Conservation (phyloP, 2,888 invertebrate genomes). For the Catocala fraxini region DNA sequence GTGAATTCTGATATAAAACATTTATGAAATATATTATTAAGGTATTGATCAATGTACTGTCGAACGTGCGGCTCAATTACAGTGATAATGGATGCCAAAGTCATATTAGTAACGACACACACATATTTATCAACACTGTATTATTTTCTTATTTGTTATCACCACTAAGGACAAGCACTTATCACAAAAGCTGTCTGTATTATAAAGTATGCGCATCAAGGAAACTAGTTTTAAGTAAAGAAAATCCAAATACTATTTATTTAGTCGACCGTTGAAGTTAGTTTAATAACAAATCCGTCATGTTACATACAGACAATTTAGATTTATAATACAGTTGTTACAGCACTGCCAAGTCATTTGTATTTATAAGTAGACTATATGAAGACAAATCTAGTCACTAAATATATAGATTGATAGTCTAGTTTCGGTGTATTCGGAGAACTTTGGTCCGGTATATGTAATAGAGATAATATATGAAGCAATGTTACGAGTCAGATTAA, state of each 20-base stretch:
- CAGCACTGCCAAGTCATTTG: conserved; percentile 82
- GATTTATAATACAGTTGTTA: conserved; percentile 68
- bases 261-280: conserved; percentile 28
- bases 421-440: conserved; percentile 36
- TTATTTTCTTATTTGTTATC: conserved; percentile 17
- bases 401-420: conserved; percentile 44
- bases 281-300: conserved; percentile 40
- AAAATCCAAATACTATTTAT: conserved; percentile 29
- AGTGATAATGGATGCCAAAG: conserved; percentile 78
- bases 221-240: conserved; percentile 37
- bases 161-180: conserved; percentile 21
- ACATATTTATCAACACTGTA: conserved; percentile 34
- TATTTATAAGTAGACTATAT: conserved; percentile 64
- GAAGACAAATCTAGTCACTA: conserved; percentile 60
- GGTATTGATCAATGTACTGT: conserved; percentile 42
- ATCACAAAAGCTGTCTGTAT: conserved; percentile 12
- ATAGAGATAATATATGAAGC: conserved; percentile 18
- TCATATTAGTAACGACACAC: conserved; percentile 50
- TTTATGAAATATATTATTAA: conserved; percentile 46
- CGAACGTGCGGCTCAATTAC: conserved; percentile 62
- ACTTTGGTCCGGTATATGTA: conserved; percentile 19
- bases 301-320: conserved; percentile 42
- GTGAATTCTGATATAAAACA: conserved; percentile 41
- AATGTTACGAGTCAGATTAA: conserved; percentile 22
- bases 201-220: conserved; percentile 6